Percentiles rank a stretch among this genome's conserved stretches.
Conservation (phyloP, 2,797 vertebrate genomes). For the Dicrostonyx torquatus region DNA sequence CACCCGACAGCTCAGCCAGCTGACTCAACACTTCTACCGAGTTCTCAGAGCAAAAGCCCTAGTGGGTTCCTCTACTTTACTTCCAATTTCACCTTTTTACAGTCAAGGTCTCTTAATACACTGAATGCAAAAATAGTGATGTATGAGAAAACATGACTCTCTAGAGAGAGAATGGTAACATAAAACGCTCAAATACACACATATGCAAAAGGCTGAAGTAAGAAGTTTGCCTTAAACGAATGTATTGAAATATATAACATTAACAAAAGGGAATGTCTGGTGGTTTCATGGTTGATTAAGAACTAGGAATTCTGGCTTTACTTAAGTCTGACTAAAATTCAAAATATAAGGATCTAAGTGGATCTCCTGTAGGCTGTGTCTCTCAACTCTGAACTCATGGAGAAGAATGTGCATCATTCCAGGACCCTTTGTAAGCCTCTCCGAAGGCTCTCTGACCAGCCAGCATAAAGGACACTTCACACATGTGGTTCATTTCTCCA, state of each 20-base stretch:
- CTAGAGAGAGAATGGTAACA: slow-evolving; percentile 1
- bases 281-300: not conserved
- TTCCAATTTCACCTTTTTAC: slow-evolving; percentile 63
- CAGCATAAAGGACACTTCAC: not conserved
- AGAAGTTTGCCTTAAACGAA: slow-evolving; percentile 46
- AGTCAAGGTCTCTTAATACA: slow-evolving; percentile 23
- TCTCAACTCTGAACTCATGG: not conserved
- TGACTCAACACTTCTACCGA: slow-evolving; percentile 60
- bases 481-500: not conserved
- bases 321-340: not conserved
- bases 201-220: not conserved
- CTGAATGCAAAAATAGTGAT: not conserved
- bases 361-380: not conserved
- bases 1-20: slow-evolving; percentile 38
- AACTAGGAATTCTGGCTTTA: slow-evolving; percentile 29
- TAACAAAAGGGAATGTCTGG: not conserved
- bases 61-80: not conserved
- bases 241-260: not conserved
- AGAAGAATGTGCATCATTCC: not conserved
- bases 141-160: slow-evolving; percentile 4
- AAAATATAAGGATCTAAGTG: not conserved
- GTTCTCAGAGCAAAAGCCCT: slow-evolving; percentile 9
- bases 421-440: not conserved
- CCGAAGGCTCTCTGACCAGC: not conserved
- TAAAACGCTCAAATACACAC: slow-evolving; percentile 9